These are phyloP conservation scores for Bombus turneri DNA, from an alignment of 1,140 invertebrate genomes.

Conservation along the genomic window DNA sequence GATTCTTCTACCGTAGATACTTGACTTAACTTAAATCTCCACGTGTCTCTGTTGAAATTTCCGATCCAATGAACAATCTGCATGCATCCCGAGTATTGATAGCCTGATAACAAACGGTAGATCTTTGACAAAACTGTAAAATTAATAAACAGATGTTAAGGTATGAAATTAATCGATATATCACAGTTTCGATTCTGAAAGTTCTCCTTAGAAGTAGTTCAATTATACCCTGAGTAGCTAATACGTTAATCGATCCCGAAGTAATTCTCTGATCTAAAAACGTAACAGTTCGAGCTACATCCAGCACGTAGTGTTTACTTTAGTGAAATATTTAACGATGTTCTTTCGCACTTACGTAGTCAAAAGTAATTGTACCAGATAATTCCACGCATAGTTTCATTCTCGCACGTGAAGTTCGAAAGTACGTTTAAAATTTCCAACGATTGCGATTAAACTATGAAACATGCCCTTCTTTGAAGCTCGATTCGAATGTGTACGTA, in stretches of 20 bases:
- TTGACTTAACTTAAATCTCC: not conserved
- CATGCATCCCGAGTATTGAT: slow-evolving; percentile 38
- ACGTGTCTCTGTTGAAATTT: not conserved
- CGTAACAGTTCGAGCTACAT: slow-evolving; percentile 49
- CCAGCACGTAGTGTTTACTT: slow-evolving; percentile 70
- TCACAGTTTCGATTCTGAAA: not conserved
- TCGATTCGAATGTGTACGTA: slow-evolving; percentile 6
- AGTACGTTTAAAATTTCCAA: not conserved
- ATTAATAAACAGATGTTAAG: not conserved
- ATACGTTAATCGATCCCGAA: not conserved
- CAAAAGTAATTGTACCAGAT: slow-evolving; percentile 31
- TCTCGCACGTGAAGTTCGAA: slow-evolving; percentile 35
- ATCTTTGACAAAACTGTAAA: not conserved
- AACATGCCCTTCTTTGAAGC: not conserved
- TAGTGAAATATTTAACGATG: slow-evolving; percentile 9
- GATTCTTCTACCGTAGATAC: slow-evolving; percentile 24
- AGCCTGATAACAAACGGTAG: slow-evolving; percentile 2
- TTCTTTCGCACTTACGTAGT: slow-evolving; percentile 67
- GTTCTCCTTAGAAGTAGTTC: slow-evolving; percentile 14
- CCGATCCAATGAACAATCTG: not conserved
- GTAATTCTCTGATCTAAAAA: slow-evolving; percentile 8
- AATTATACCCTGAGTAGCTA: not conserved
- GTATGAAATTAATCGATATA: not conserved
- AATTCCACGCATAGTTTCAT: slow-evolving; percentile 21
- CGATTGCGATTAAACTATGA: not conserved